A percentile compares a stretch with the other conserved stretches of the same genome.
Evolutionary conservation across 1,140 invertebrate genomes (phyloP).

Genomic region (Drosophila gunungcola): DNA sequence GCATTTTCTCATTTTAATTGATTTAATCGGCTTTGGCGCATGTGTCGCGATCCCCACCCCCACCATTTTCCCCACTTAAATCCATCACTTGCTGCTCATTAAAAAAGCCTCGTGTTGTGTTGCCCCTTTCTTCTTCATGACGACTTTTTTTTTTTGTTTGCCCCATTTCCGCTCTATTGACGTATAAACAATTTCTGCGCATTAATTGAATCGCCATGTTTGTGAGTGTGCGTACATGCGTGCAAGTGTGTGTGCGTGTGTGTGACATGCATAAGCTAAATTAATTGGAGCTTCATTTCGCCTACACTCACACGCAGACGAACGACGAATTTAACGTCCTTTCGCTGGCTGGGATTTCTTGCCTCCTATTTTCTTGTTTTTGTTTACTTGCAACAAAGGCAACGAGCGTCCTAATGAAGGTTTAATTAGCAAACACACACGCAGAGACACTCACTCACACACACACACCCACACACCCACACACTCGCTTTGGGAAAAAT

Average conservation of each 20-base stretch:
- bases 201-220: constrained; percentile 74
- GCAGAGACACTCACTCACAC: constrained; percentile 16
- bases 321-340: constrained; percentile 48
- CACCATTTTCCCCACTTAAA: constrained; percentile 4
- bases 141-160: constrained; percentile 23
- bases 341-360: constrained; percentile 59
- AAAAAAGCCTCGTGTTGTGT: constrained; percentile 59
- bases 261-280: constrained; percentile 80
- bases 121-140: constrained; percentile 16
- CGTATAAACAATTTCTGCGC: constrained; percentile 81
- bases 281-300: constrained; percentile 75
- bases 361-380: constrained; percentile 45
- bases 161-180: constrained; percentile 74
- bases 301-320: constrained; percentile 30
- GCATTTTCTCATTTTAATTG: constrained; percentile 77
- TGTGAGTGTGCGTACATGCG: constrained; percentile 39
- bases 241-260: constrained; percentile 24
- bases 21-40: constrained; percentile 76
- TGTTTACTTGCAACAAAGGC: constrained; percentile 70
- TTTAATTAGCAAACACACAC: constrained; percentile 75
- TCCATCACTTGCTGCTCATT: constrained; percentile 51
- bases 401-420: constrained; percentile 70
- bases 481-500: background rate
- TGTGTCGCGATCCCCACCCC: constrained; percentile 48
- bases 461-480: constrained; percentile 5